phyloP scores from a whole-genome alignment of 1,140 invertebrate species.

The Lutraria rhynchaena region DNA sequence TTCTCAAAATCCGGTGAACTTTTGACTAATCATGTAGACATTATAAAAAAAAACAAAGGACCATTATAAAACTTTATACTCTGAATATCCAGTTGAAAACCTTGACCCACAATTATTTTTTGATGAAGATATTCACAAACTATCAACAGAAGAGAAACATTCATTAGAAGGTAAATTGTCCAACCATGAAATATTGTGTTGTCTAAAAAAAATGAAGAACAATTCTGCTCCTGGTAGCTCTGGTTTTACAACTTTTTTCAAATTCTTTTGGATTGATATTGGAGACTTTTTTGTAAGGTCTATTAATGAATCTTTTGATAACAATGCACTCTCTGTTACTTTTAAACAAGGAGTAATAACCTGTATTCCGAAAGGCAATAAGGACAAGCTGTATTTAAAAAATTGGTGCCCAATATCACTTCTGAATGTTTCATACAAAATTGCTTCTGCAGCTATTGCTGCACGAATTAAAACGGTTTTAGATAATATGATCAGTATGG shows the following conservation, averaged over 20 bases:
- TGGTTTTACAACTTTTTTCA: conserved; percentile 2
- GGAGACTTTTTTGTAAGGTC: neutral
- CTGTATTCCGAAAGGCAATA: conserved; percentile 3
- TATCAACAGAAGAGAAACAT: neutral
- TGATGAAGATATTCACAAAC: conserved; percentile 1
- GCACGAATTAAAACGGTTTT: no score
- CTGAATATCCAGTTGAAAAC: no score
- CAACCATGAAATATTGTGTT: neutral
- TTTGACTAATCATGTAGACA: neutral
- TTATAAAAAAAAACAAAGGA: neutral
- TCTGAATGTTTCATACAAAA: no score
- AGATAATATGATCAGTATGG: no score
- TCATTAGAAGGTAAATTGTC: conserved; percentile 13
- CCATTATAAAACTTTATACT: conserved; percentile 31
- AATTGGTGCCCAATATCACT: neutral
- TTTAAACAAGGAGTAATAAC: conserved; percentile 1
- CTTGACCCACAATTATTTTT: neutral
- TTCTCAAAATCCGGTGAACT: neutral
- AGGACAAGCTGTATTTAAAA: neutral
- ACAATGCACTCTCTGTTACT: neutral
- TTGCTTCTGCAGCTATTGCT: no score
- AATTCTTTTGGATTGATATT: no score
- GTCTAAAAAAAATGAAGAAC: neutral
- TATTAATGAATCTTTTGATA: neutral
- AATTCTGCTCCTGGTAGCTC: no score